These are phyloP conservation scores for Lepidotrigona ventralis DNA, from an alignment of 1,140 invertebrate species.

Conservation along the genomic window DNA sequence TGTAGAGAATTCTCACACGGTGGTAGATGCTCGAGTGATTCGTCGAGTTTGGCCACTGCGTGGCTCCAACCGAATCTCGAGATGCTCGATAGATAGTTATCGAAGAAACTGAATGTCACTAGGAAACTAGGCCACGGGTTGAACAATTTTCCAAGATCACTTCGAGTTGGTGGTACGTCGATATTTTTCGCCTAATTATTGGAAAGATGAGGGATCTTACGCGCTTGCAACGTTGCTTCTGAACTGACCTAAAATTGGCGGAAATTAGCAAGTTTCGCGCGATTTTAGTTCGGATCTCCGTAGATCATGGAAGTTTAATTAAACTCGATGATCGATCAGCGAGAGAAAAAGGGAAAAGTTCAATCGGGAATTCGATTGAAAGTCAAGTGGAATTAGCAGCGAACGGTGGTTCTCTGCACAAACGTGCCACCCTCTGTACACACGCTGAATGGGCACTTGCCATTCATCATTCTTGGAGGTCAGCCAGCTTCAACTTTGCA, in stretches of 20 bases:
- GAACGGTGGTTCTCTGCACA: background rate
- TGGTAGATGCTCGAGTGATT: background rate
- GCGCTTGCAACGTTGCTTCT: too few relatives aligned
- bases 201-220: background rate
- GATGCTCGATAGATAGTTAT: background rate
- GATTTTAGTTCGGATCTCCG: background rate
- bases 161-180: background rate
- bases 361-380: background rate
- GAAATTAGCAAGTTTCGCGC: too few relatives aligned
- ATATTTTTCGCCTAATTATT: background rate
- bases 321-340: background rate
- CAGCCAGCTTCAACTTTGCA: constrained; percentile 70
- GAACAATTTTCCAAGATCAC: background rate
- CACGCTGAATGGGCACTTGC: constrained; percentile 71
- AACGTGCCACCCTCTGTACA: constrained; percentile 43
- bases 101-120: background rate
- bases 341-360: background rate
- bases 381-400: background rate
- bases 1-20: too few relatives aligned
- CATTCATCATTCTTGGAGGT: constrained; percentile 76
- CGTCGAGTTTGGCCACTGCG: background rate
- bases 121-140: background rate
- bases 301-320: background rate
- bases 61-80: background rate
- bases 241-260: too few relatives aligned